Percentiles rank a stretch among this genome's conserved stretches.
Evolutionary conservation across 2,113 vertebrate species (phyloP).

Genomic region (Elaphurus davidianus): DNA sequence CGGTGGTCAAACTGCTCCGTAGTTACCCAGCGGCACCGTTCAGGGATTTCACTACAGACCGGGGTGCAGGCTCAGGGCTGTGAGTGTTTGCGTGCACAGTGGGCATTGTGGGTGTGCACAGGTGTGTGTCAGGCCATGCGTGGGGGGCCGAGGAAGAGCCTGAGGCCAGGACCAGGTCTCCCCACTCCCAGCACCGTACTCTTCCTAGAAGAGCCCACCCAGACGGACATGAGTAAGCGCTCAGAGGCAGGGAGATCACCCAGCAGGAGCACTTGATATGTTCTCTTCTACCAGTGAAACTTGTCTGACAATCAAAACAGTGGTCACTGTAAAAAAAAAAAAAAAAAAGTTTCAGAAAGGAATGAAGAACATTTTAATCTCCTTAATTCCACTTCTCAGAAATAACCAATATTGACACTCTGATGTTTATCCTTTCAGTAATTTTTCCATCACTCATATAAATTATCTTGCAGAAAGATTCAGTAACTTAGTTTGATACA

Average conservation of each 20-base stretch:
- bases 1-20: neutral
- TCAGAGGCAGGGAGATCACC: neutral
- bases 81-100: neutral
- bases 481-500: neutral
- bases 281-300: neutral
- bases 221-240: accelerated
- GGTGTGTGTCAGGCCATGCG: neutral
- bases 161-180: neutral
- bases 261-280: neutral
- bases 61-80: neutral
- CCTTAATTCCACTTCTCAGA: neutral
- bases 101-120: neutral
- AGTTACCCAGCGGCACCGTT: neutral
- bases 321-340: neutral
- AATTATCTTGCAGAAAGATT: neutral
- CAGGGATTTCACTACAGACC: neutral
- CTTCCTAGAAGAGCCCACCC: too few relatives aligned
- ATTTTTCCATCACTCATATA: neutral
- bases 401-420: neutral
- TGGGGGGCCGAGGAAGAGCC: neutral
- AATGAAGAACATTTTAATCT: neutral
- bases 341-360: neutral
- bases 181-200: accelerated
- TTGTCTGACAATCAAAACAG: neutral
- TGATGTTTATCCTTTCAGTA: neutral